phyloP scores from a whole-genome alignment of 2,888 invertebrate genomes.

The Brachyptera putata region DNA sequence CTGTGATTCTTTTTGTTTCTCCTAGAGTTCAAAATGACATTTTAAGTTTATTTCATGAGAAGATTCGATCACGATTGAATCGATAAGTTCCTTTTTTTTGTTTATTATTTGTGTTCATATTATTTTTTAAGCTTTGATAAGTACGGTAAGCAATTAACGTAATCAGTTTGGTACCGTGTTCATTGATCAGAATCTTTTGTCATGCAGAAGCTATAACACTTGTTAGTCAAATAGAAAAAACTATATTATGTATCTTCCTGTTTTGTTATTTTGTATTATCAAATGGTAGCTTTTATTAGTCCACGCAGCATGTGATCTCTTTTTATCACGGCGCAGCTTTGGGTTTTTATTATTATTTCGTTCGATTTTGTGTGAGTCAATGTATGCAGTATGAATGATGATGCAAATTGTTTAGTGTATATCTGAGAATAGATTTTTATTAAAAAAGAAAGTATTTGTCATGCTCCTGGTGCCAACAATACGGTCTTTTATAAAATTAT shows the following conservation, averaged over 20 bases:
- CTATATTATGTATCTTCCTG: slow-evolving; percentile 20
- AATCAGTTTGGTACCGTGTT: background rate
- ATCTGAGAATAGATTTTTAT: background rate
- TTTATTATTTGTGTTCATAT: slow-evolving; percentile 16
- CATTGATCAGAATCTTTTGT: no score
- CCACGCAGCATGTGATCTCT: slow-evolving; percentile 19
- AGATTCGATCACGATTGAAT: slow-evolving; percentile 19
- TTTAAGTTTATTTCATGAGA: slow-evolving; percentile 22
- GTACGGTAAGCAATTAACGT: background rate
- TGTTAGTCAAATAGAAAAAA: slow-evolving; percentile 17
- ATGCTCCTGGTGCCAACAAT: background rate
- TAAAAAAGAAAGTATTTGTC: slow-evolving; percentile 7
- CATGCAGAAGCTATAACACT: slow-evolving; percentile 12
- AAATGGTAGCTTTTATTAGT: slow-evolving; percentile 16
- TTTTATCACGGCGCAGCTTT: slow-evolving; percentile 14
- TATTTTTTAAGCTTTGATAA: slow-evolving; percentile 19
- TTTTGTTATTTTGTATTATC: slow-evolving; percentile 16
- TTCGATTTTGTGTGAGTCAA: slow-evolving; percentile 17
- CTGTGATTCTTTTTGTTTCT: slow-evolving; percentile 32
- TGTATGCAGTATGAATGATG: slow-evolving; percentile 18
- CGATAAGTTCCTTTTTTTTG: slow-evolving; percentile 27
- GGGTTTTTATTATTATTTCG: slow-evolving; percentile 6
- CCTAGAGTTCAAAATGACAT: slow-evolving; percentile 22
- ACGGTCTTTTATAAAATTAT: slow-evolving; percentile 13
- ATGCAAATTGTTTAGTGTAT: slow-evolving; percentile 17